A percentile compares a stretch with the other conserved stretches of the same genome.
Conservation (phyloP, 2,797 vertebrate genomes). For the Channallabes apus region DNA sequence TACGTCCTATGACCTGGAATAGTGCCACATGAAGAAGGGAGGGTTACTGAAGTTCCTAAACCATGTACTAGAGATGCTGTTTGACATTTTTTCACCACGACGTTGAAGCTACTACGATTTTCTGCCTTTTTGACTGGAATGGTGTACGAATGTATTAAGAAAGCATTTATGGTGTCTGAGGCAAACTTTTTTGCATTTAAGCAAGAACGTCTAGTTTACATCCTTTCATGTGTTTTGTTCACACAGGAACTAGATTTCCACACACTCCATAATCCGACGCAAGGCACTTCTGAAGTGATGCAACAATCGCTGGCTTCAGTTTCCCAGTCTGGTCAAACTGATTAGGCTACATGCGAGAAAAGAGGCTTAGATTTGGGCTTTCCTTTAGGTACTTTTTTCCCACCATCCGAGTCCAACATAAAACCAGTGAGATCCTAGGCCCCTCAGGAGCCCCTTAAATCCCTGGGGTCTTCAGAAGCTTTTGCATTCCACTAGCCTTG, state of each 20-base stretch:
- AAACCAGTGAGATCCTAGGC: constrained; percentile 8
- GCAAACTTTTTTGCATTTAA: background rate
- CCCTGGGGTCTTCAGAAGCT: background rate
- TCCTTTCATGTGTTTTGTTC: background rate
- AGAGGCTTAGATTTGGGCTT: constrained; percentile 29
- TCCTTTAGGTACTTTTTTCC: constrained; percentile 44
- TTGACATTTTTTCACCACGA: background rate
- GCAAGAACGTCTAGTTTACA: background rate
- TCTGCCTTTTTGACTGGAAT: background rate
- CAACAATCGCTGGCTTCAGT: constrained; percentile 53
- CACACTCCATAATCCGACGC: constrained; percentile 47
- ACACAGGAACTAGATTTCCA: constrained; percentile 39
- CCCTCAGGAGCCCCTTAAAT: constrained; percentile 7
- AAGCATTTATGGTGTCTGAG: background rate
- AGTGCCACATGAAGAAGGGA: background rate
- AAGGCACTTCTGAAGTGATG: constrained; percentile 35
- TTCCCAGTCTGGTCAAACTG: constrained; percentile 46
- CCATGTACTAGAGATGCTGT: background rate
- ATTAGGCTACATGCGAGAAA: constrained; percentile 52
- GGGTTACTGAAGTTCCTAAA: background rate
- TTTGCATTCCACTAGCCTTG: constrained; percentile 18
- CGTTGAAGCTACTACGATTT: background rate
- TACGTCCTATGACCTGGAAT: constrained; percentile 37
- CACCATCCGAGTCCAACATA: background rate
- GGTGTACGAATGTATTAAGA: background rate